Conservation (phyloP, 2,888 invertebrate genomes). For the Penaeus monodon region DNA sequence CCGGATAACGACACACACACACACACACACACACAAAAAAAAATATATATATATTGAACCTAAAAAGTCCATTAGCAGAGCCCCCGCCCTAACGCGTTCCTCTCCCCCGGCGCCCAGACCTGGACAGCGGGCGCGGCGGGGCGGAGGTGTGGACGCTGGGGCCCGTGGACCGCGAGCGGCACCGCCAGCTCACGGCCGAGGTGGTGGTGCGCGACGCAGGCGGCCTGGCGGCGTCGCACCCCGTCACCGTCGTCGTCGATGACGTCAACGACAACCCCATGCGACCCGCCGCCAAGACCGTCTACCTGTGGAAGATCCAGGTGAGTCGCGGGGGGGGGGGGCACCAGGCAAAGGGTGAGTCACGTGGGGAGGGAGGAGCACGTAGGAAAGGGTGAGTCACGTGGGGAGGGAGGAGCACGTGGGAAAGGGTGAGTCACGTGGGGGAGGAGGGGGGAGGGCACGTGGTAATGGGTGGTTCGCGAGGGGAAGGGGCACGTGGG, state of each 20-base stretch:
- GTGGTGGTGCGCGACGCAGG: slow-evolving; percentile 53
- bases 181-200: slow-evolving; percentile 52
- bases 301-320: slow-evolving; percentile 63
- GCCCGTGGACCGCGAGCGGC: slow-evolving; percentile 55
- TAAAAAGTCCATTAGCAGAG: too few relatives aligned
- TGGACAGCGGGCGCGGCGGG: slow-evolving; percentile 63
- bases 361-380: neutral
- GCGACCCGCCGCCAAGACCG: slow-evolving; percentile 59
- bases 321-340: slow-evolving; percentile 17
- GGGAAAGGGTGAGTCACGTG: neutral
- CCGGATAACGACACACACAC: too few relatives aligned
- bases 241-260: slow-evolving; percentile 53
- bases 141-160: slow-evolving; percentile 54
- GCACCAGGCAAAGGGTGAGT: too few relatives aligned
- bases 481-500: neutral
- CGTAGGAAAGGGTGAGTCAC: neutral
- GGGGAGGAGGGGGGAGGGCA: neutral
- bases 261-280: slow-evolving; percentile 63
- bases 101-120: slow-evolving; percentile 9
- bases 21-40: too few relatives aligned
- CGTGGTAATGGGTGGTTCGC: neutral
- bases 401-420: neutral
- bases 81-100: too few relatives aligned
- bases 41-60: too few relatives aligned
- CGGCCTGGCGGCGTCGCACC: slow-evolving; percentile 45